Percentiles rank a stretch among this genome's conserved stretches.
Evolutionary conservation across 2,888 invertebrate genomes (phyloP).

Genomic region (Blastobasis lacticolella): DNA sequence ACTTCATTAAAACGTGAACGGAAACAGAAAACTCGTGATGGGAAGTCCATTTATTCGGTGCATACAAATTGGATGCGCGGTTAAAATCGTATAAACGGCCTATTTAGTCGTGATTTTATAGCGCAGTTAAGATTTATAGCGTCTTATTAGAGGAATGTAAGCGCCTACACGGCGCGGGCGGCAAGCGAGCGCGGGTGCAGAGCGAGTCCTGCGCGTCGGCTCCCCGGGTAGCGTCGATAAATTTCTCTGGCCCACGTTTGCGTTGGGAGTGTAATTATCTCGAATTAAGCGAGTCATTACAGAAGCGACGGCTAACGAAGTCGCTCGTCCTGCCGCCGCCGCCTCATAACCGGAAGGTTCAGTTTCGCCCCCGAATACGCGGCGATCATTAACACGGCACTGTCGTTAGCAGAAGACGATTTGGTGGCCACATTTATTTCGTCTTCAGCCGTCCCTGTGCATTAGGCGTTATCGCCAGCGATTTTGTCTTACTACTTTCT

Average conservation of each 20-base stretch:
- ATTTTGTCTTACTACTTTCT: neutral
- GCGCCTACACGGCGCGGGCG: conserved; percentile 34
- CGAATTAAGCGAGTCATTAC: conserved; percentile 66
- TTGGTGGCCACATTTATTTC: conserved; percentile 42
- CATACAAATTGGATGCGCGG: conserved; percentile 54
- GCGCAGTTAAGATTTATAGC: conserved; percentile 42
- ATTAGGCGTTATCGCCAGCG: conserved; percentile 26
- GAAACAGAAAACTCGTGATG: conserved; percentile 65
- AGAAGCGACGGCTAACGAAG: conserved; percentile 54
- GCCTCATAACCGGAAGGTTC: conserved; percentile 58
- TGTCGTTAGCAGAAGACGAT: conserved; percentile 43
- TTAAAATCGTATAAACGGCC: conserved; percentile 55
- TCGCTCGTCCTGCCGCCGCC: conserved; percentile 33
- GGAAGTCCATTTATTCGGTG: conserved; percentile 49
- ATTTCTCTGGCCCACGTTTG: conserved; percentile 50
- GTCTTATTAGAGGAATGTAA: conserved; percentile 39
- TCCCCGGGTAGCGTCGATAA: conserved; percentile 43
- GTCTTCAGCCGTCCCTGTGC: conserved; percentile 21
- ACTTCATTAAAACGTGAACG: conserved; percentile 58
- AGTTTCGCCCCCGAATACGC: conserved; percentile 53
- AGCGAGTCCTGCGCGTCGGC: conserved; percentile 26
- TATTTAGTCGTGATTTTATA: conserved; percentile 45
- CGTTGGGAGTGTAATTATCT: conserved; percentile 59
- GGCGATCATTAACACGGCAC: conserved; percentile 46
- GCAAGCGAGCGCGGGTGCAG: conserved; percentile 29